Evolutionary conservation across 2,113 vertebrate genomes (phyloP).

Genomic region (Gorsachius goisagi): DNA sequence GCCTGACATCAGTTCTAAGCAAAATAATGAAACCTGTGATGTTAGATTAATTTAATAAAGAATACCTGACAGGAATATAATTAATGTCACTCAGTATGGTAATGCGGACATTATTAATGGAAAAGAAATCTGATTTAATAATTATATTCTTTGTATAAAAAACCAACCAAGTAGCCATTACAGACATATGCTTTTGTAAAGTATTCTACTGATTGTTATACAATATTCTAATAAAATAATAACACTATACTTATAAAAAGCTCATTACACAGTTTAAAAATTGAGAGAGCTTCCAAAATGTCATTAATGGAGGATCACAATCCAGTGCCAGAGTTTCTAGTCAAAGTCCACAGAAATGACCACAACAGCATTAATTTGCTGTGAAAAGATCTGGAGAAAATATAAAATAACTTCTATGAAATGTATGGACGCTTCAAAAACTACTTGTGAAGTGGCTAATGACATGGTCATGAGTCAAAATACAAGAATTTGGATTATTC

Average conservation of each 20-base stretch:
- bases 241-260: background rate
- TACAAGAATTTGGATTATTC: background rate
- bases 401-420: background rate
- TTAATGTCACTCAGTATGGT: background rate
- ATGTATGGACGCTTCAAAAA: background rate
- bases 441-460: background rate
- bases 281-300: background rate
- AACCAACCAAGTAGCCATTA: background rate
- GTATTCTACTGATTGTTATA: background rate
- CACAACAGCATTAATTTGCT: background rate
- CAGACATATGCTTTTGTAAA: background rate
- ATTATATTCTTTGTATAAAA: background rate
- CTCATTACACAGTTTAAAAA: background rate
- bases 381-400: background rate
- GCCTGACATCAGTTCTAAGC: background rate
- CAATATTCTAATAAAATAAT: background rate
- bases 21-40: background rate
- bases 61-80: background rate
- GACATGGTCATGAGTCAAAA: background rate
- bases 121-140: background rate
- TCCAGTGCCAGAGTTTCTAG: background rate
- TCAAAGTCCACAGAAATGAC: background rate
- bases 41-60: background rate
- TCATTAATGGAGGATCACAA: background rate
- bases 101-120: background rate